Evolutionary conservation across 2,113 vertebrate species (phyloP), one percentile per base, ranked within the genome.

Genomic region (Petroica traversi): DNA sequence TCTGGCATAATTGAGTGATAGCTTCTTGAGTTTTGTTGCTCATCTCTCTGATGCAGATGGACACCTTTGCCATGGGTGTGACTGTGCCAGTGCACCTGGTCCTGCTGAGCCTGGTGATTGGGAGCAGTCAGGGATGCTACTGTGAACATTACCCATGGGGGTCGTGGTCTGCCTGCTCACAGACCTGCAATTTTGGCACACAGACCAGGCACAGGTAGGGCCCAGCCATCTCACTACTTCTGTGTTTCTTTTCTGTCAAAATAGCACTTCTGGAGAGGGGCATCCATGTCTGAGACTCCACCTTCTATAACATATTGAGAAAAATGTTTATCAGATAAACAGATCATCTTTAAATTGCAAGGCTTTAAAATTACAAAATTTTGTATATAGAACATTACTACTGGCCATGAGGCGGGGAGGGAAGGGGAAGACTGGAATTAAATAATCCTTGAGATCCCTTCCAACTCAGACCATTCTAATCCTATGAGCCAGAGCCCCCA

Each of bases 61-160:
- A 38, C 18, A 11, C 8, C 67, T 62, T 64, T 7, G 14, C 7
- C 46, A 95, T 17, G 59, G 45, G 86, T 3, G 48, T 75, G 83
- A 48, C 8, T 15, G 14, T 67, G 11, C 9, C 97, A 58, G 14
- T 87, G 4, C 36, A 95, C 34, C 89, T 98, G 20, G 67, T 98
- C 38, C 89, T 98, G 67, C 85, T 98, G 54, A 94, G 97, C 78
- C 62, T 91, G 71, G 57, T 86, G 22, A 69, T 95, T 29, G 94
- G 96, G 22, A 87, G 72, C 9, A 91, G 93, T 36, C 95, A 98
- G 66, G 97, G 97, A 3, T 99, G 99, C 93, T 98, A 98, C 91
- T 99, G 99, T 96, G 98, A 99, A 15, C 98, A 94, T 40, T 99
- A 99, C 78, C 95, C 98, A 0, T 99, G 99, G 99, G 92, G 89